A percentile compares a stretch with the other conserved stretches of the same genome.
Evolutionary conservation across 2,797 vertebrate genomes (phyloP).

Genomic region (Parauchenoglanis ngamensis): DNA sequence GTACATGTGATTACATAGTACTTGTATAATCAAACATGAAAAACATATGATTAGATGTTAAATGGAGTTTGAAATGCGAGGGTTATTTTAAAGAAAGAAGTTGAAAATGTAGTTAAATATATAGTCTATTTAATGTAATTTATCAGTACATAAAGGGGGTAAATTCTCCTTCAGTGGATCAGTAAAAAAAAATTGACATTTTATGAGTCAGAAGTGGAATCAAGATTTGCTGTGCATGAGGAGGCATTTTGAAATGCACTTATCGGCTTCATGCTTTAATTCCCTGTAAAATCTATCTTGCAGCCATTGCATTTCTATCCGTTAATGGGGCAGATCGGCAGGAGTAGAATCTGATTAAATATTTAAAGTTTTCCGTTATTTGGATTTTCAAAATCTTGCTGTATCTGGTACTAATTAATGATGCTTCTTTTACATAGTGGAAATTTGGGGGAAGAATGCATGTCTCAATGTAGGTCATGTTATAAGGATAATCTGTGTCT

Average conservation of each 20-base stretch:
- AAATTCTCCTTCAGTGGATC: background rate
- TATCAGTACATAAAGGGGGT: background rate
- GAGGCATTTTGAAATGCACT: constrained; percentile 23
- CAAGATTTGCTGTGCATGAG: constrained; percentile 12
- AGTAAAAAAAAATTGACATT: constrained; percentile 21
- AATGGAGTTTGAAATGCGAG: background rate
- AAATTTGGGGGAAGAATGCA: background rate
- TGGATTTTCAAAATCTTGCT: constrained; percentile 6
- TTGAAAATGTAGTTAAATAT: background rate
- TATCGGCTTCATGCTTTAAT: constrained; percentile 8
- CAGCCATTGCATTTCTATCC: background rate
- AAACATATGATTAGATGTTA: background rate
- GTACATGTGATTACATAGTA: background rate
- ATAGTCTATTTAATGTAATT: background rate
- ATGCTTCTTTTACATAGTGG: background rate
- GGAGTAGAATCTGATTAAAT: background rate
- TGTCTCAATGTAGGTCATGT: background rate
- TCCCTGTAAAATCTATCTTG: constrained; percentile 6
- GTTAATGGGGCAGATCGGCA: background rate
- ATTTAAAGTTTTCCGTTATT: constrained; percentile 9
- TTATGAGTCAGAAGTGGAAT: constrained; percentile 3
- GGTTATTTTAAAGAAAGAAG: background rate
- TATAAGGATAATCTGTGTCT: constrained; percentile 7
- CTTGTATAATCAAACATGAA: background rate
- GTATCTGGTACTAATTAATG: background rate